phyloP scores from a whole-genome alignment of 1,140 invertebrate species.

The Zaprionus tsacasi region DNA sequence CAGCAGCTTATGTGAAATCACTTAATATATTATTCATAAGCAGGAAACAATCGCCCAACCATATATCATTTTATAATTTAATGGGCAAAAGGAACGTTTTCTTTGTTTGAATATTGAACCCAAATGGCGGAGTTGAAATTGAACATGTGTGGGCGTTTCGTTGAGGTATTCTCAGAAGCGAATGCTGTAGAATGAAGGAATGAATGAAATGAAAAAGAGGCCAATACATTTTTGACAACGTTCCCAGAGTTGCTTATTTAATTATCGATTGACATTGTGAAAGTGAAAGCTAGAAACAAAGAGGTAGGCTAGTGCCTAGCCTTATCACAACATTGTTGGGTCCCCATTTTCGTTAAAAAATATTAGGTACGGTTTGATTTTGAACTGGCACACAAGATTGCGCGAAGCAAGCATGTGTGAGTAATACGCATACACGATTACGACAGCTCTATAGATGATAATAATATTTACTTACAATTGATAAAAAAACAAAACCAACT shows the following conservation, averaged over 20 bases:
- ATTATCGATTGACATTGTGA: slow-evolving; percentile 12
- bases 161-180: slow-evolving; percentile 6
- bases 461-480: slow-evolving; percentile 21
- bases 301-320: slow-evolving; percentile 6
- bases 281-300: slow-evolving; percentile 29
- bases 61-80: slow-evolving; percentile 25
- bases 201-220: background rate
- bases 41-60: slow-evolving; percentile 18
- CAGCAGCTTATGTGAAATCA: background rate
- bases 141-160: slow-evolving; percentile 8
- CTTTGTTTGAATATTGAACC: slow-evolving; percentile 28
- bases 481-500: slow-evolving; percentile 8
- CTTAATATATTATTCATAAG: slow-evolving; percentile 12
- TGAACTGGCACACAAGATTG: slow-evolving; percentile 13
- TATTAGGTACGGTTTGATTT: slow-evolving; percentile 5
- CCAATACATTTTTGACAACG: background rate
- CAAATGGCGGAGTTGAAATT: slow-evolving; percentile 10
- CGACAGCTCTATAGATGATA: slow-evolving; percentile 20
- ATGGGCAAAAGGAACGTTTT: slow-evolving; percentile 9
- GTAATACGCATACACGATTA: slow-evolving; percentile 1
- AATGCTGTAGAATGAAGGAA: background rate
- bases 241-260: background rate
- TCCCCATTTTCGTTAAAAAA: background rate
- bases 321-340: slow-evolving; percentile 4
- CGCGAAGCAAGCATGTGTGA: slow-evolving; percentile 2